Evolutionary conservation across 2,888 invertebrate genomes (phyloP).

Genomic region (Sinodicranocentrus sp.): DNA sequence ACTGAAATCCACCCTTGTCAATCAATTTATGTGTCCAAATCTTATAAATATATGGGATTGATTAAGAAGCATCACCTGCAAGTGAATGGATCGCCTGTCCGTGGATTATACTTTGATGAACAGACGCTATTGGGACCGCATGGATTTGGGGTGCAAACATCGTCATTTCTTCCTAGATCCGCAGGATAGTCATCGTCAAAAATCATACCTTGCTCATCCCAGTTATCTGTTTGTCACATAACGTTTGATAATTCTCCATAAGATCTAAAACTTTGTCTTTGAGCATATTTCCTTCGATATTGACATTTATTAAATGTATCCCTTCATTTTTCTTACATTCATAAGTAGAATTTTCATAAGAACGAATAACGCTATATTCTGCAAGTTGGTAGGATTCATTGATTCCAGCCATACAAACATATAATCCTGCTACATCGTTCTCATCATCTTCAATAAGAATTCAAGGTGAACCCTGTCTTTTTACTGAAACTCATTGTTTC

Average conservation of each 20-base stretch:
- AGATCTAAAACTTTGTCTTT: too few relatives aligned
- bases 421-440: slow-evolving; percentile 61
- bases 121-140: slow-evolving; percentile 61
- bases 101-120: slow-evolving; percentile 12
- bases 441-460: slow-evolving; percentile 58
- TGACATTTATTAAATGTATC: too few relatives aligned
- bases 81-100: slow-evolving; percentile 50
- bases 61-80: too few relatives aligned
- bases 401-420: slow-evolving; percentile 70
- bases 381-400: slow-evolving; percentile 68
- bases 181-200: slow-evolving; percentile 39
- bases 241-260: not conserved
- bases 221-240: slow-evolving; percentile 26
- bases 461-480: slow-evolving; percentile 70
- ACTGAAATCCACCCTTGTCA: not conserved
- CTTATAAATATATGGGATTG: too few relatives aligned
- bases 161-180: slow-evolving; percentile 48
- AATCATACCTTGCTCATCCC: slow-evolving; percentile 41
- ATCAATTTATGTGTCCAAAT: too few relatives aligned
- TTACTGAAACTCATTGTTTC: slow-evolving; percentile 69
- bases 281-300: too few relatives aligned
- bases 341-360: slow-evolving; percentile 43
- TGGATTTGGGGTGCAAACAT: slow-evolving; percentile 54
- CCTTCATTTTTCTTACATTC: slow-evolving; percentile 44
- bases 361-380: slow-evolving; percentile 52